A percentile compares a stretch with the other conserved stretches of the same genome.
Evolutionary conservation across 2,113 vertebrate species (phyloP).

Genomic region (Tapirus terrestris): DNA sequence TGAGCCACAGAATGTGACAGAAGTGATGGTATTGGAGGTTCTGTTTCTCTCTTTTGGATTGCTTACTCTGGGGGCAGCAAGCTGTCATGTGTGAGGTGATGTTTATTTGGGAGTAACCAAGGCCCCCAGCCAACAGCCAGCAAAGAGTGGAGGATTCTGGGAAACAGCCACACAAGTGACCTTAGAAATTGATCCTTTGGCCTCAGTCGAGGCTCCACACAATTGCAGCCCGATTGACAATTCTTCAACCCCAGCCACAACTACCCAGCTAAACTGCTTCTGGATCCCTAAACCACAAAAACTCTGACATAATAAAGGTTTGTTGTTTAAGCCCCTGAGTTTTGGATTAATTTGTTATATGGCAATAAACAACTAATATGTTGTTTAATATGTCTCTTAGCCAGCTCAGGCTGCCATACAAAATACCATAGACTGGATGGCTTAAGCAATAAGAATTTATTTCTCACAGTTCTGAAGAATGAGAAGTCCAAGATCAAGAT

Average conservation of each 20-base stretch:
- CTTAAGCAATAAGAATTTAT: neutral
- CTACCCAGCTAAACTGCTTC: neutral
- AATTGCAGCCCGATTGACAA: accelerated
- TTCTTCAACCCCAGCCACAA: neutral
- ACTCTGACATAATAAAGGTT: neutral
- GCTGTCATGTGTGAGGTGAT: neutral
- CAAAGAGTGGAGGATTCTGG: neutral
- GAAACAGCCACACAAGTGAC: neutral
- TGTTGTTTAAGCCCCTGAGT: neutral
- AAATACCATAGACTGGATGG: neutral
- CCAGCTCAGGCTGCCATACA: too few species aligned
- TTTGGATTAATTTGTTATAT: neutral
- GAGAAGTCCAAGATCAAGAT: neutral
- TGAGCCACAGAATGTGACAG: neutral
- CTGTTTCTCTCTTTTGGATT: neutral
- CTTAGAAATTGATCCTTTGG: neutral
- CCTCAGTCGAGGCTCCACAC: neutral
- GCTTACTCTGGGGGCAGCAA: neutral
- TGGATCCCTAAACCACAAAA: neutral
- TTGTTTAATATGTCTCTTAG: too few species aligned
- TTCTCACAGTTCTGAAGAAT: neutral
- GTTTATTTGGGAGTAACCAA: neutral
- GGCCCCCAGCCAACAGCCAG: neutral
- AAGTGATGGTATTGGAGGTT: neutral
- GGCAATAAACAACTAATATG: too few species aligned